Percentiles rank a stretch among this genome's conserved stretches.
These are phyloP conservation scores for Cyanistes caeruleus DNA, from an alignment of 2,113 vertebrate species.

Conservation along the genomic window DNA sequence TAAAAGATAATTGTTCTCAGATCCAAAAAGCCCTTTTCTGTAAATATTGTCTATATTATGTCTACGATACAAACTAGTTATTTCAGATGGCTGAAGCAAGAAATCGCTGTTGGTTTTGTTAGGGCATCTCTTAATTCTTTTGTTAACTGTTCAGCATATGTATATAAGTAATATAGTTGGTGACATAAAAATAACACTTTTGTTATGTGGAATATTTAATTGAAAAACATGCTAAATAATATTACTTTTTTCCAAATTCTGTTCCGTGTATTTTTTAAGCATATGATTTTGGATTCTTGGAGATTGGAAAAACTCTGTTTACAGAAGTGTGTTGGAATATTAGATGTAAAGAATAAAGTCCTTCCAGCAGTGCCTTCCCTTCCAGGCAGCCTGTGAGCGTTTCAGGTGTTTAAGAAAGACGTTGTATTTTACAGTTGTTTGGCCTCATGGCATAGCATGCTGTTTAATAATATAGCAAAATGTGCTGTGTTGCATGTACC, in stretches of 20 bases:
- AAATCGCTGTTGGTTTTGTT: conserved; percentile 68
- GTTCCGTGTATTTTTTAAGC: conserved; percentile 70
- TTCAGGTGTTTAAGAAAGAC: background rate
- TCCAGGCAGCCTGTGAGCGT: background rate
- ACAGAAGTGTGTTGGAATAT: background rate
- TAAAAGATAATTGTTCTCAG: conserved; percentile 56
- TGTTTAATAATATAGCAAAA: background rate
- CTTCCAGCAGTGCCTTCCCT: background rate
- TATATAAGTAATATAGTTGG: conserved; percentile 74
- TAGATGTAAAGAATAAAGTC: background rate
- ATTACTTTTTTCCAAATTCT: conserved; percentile 76
- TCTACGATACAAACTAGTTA: conserved; percentile 47
- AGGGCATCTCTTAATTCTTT: conserved; percentile 63
- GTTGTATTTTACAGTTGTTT: background rate
- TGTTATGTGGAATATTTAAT: conserved; percentile 86
- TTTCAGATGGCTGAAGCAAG: conserved; percentile 54
- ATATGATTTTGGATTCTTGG: background rate
- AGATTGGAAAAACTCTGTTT: background rate
- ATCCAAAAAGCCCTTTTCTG: conserved; percentile 47
- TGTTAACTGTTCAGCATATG: conserved; percentile 68
- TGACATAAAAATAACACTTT: conserved; percentile 76
- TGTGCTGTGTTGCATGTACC: background rate
- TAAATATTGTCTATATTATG: conserved; percentile 69
- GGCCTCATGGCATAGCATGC: background rate
- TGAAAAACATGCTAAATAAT: conserved; percentile 82